Evolutionary conservation across 2,797 vertebrate species (phyloP), one percentile per base, ranked within the genome.

Genomic region (Spinus olivaceus): DNA sequence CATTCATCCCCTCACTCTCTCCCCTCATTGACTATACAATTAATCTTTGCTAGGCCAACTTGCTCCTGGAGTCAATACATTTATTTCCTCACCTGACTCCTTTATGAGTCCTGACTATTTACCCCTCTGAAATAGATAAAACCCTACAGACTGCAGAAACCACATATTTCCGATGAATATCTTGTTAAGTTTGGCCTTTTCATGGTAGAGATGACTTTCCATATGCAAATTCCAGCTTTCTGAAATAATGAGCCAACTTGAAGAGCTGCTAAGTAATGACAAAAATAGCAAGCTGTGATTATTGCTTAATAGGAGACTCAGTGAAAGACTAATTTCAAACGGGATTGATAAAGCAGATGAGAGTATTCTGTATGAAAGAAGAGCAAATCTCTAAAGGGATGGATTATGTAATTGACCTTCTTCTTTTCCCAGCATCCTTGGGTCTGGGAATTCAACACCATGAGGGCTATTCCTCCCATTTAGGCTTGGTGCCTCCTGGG

Each of bases 271-370:
- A 84, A 96, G 85, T 88, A 94, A 96, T 53, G 88, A 84, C 85
- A 95, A 88, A 97, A 96, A 95, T 97, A 96, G 90, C 82, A 94
- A 94, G 70, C 82, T 92, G 80, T 97, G 77, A 96, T 97, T 96
- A 92, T 94, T 66, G 64, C 87, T 95, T 90, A 92, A 92, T 67
- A 90, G 91, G 70, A 91, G 87, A 91, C 44, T 91, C 41, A 22
- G 61, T 50, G n/a, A 73, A 95, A 94, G 82, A 90, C 28, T 77
- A 0, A 88, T 94, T 95, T 94, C 81, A 57, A 86, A 61, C 2
- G 0, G 11, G 70, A 92, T 53, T 94, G 95, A 77, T 91, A 80
- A 88, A 92, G 39, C 64, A 76, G 37, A 88, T 79, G 81, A 90
- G 87, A 94, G 53, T 57, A 64, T 91, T 81, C 64, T 65, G 25